Evolutionary conservation across 1,140 invertebrate species (phyloP).

Genomic region (Drosophila chauvacae): DNA sequence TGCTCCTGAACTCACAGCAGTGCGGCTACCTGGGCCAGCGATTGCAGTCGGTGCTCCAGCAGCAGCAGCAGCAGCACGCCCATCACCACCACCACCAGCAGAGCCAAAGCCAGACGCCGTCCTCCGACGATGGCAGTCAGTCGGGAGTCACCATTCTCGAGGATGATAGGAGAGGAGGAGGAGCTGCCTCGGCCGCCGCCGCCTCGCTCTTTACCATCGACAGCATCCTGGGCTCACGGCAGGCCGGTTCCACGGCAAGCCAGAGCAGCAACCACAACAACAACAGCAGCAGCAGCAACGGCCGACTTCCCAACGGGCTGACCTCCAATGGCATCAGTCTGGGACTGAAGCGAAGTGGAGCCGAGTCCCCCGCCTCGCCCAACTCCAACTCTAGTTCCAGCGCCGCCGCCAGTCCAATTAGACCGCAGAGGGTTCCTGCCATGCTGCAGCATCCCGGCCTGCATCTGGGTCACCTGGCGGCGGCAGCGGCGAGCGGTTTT

Average conservation of each 20-base stretch:
- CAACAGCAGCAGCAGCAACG: constrained; percentile 37
- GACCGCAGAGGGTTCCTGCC: constrained; percentile 84
- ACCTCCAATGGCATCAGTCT: constrained; percentile 42
- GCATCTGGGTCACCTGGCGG: constrained; percentile 86
- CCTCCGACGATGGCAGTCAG: constrained; percentile 81
- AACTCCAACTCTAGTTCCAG: constrained; percentile 79
- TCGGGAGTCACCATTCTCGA: constrained; percentile 76
- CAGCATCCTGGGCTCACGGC: constrained; percentile 88
- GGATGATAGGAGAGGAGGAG: constrained; percentile 84
- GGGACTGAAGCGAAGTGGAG: constrained; percentile 56
- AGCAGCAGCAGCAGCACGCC: constrained; percentile 67
- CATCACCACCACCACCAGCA: constrained; percentile 45
- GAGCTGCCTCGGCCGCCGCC: constrained; percentile 86
- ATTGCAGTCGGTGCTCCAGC: constrained; percentile 74
- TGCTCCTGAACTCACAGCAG: constrained; percentile 82
- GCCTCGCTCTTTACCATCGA: constrained; percentile 92
- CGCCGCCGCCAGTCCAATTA: constrained; percentile 85
- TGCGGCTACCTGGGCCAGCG: constrained; percentile 81
- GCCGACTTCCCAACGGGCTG: constrained; percentile 32
- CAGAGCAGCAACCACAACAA: constrained; percentile 33
- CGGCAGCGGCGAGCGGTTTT: constrained; percentile 86
- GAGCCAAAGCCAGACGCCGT: constrained; percentile 70
- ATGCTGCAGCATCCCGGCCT: constrained; percentile 85
- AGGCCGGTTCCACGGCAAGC: constrained; percentile 10
- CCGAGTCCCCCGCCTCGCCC: constrained; percentile 79